These are phyloP conservation scores for Ctenopoma kingsleyae DNA, from an alignment of 2,797 vertebrate genomes.

Conservation along the genomic window DNA sequence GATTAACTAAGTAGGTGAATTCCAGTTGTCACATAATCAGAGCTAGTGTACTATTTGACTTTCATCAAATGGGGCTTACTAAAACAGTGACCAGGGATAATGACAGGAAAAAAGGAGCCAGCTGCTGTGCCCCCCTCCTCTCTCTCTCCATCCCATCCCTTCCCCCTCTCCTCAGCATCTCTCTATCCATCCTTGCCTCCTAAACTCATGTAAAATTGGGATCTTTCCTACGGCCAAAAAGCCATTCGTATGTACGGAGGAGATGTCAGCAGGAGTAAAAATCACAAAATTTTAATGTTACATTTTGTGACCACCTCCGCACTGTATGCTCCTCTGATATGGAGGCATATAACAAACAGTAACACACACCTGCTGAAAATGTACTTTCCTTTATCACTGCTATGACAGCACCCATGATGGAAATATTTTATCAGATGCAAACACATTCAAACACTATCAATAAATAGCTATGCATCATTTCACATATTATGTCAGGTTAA, in stretches of 20 bases:
- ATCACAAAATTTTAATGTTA: constrained; percentile 54
- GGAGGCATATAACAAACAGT: constrained; percentile 31
- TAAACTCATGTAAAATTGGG: constrained; percentile 56
- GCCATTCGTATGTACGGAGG: constrained; percentile 30
- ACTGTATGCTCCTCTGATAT: constrained; percentile 26
- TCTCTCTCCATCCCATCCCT: constrained; percentile 51
- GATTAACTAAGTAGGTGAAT: constrained; percentile 86
- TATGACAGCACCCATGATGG: constrained; percentile 3
- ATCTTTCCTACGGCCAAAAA: constrained; percentile 39
- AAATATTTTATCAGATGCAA: constrained; percentile 36
- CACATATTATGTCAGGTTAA: constrained; percentile 4
- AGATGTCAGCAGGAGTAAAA: constrained; percentile 50
- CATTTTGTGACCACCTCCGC: constrained; percentile 49
- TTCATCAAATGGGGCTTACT: constrained; percentile 82
- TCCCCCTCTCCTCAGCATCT: constrained; percentile 68
- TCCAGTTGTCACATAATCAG: constrained; percentile 84
- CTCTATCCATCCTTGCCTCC: constrained; percentile 64
- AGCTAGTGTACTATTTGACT: constrained; percentile 83
- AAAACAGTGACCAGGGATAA: constrained; percentile 79
- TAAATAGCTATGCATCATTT: no score
- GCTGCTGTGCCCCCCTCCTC: constrained; percentile 72
- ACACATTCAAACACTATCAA: neutral
- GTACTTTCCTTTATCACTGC: constrained; percentile 22
- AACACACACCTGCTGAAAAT: constrained; percentile 50
- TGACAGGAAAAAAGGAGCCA: constrained; percentile 80